Conservation (phyloP, 2,797 vertebrate species). For the Agapornis canus region DNA sequence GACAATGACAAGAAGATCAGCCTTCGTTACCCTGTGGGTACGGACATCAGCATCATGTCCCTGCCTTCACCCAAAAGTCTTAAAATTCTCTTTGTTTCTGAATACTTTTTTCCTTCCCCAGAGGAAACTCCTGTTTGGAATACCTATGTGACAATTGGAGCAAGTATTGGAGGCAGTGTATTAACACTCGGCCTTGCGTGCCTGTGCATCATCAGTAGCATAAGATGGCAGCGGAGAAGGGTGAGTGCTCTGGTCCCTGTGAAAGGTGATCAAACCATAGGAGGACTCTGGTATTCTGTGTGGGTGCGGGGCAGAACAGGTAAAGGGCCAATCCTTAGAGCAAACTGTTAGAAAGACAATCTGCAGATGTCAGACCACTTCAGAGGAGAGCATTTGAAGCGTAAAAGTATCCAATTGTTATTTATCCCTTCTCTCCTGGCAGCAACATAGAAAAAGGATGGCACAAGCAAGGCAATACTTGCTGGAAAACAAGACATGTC, state of each 20-base stretch:
- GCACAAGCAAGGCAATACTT: constrained; percentile 71
- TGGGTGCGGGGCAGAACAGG: background rate
- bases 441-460: constrained; percentile 69
- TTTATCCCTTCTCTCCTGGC: constrained; percentile 54
- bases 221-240: constrained; percentile 38
- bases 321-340: background rate
- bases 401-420: background rate
- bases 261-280: background rate
- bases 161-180: background rate
- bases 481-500: constrained; percentile 78
- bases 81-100: background rate
- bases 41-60: background rate
- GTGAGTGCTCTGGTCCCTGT: constrained; percentile 54
- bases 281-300: background rate
- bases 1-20: background rate
- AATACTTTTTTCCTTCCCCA: background rate
- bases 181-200: constrained; percentile 1
- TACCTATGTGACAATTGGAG: background rate
- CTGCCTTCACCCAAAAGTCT: background rate
- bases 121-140: background rate
- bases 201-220: constrained; percentile 7
- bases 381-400: background rate
- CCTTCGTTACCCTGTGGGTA: constrained; percentile 47
- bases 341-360: background rate
- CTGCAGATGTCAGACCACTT: background rate